Conservation (phyloP, 2,113 vertebrate genomes). For the Mesembrinibis cayennensis region DNA sequence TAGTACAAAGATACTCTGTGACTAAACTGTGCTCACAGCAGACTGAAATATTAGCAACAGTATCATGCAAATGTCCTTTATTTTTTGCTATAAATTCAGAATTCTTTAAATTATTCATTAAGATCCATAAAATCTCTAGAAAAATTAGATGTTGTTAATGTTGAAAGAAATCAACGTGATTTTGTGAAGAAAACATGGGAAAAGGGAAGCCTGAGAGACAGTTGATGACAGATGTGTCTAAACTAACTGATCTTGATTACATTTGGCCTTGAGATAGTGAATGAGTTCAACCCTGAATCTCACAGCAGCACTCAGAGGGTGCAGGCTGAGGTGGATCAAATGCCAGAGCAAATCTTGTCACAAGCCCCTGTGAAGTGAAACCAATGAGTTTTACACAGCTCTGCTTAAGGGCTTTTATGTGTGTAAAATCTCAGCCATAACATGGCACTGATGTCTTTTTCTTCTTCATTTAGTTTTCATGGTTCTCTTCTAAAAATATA, state of each 20-base stretch:
- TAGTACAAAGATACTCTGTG: not conserved
- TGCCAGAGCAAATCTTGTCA: not conserved
- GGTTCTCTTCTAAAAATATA: not conserved
- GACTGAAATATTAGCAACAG: not conserved
- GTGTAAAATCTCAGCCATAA: not conserved
- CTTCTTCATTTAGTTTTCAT: not conserved
- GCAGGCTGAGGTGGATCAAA: not conserved
- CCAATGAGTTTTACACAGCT: slow-evolving; percentile 39
- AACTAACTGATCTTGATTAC: not conserved
- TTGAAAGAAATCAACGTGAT: not conserved
- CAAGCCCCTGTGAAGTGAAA: slow-evolving; percentile 16
- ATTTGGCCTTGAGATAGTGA: not conserved
- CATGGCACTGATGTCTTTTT: not conserved
- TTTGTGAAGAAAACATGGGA: not conserved
- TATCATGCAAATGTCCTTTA: not conserved
- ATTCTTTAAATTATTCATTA: not conserved
- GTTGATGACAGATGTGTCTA: not conserved
- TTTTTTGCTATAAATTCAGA: not conserved
- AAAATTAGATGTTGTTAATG: not conserved
- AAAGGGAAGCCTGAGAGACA: not conserved
- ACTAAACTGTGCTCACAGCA: not conserved
- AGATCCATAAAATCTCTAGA: not conserved
- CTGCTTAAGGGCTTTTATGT: not conserved
- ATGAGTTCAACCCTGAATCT: not conserved
- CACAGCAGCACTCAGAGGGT: not conserved